Evolutionary conservation across 2,113 vertebrate species (phyloP).

Genomic region (Piprites chloris): DNA sequence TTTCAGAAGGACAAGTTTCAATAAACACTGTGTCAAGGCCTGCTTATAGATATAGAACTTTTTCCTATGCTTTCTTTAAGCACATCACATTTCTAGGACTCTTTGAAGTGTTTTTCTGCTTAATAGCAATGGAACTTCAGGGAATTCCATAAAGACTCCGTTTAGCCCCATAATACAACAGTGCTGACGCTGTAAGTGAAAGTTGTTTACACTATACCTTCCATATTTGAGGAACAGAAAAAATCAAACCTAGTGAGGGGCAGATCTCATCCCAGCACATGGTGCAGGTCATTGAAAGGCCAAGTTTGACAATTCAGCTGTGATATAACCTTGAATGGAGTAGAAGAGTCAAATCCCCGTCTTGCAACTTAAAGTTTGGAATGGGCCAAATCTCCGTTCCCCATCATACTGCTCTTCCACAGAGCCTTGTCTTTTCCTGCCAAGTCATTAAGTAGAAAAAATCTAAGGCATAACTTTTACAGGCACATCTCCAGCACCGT

Average conservation of each 20-base stretch:
- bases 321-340: slow-evolving; percentile 3
- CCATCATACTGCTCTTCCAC: neutral
- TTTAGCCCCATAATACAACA: neutral
- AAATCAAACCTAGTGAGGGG: neutral
- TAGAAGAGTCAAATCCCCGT: neutral
- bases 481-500: neutral
- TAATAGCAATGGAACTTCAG: neutral
- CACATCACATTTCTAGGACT: neutral
- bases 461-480: neutral
- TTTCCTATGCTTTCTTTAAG: slow-evolving; percentile 24
- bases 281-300: slow-evolving; percentile 46
- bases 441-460: neutral
- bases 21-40: slow-evolving; percentile 46
- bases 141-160: neutral
- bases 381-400: neutral
- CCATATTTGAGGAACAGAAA: neutral
- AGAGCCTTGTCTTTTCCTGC: neutral
- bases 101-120: slow-evolving; percentile 22
- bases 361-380: neutral
- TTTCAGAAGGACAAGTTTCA: slow-evolving; percentile 49
- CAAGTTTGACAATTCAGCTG: slow-evolving; percentile 33
- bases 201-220: neutral
- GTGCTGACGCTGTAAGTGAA: neutral
- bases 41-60: slow-evolving; percentile 24
- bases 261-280: neutral